phyloP scores from a whole-genome alignment of 2,113 vertebrate species.

The Piprites chloris region DNA sequence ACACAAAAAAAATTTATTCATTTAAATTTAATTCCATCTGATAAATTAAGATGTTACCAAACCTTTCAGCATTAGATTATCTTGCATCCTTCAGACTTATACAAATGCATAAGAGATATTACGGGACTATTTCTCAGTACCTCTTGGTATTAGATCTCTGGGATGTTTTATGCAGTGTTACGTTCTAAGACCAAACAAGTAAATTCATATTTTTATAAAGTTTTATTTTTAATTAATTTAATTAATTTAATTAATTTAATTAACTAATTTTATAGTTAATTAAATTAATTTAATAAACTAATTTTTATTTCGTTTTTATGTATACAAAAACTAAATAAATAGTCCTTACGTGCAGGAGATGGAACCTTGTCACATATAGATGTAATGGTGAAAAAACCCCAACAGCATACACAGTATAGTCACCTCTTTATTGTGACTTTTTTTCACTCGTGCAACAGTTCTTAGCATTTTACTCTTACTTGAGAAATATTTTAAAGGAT shows the following conservation, averaged over 20 bases:
- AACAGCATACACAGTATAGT: background rate
- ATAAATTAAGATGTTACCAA: background rate
- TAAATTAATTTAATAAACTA: no score
- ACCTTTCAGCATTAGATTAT: background rate
- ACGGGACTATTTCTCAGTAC: background rate
- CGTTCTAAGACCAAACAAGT: background rate
- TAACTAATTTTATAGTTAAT: no score
- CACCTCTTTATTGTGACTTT: background rate
- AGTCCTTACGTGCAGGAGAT: background rate
- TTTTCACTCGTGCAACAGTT: background rate
- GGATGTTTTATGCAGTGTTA: background rate
- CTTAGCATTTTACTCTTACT: background rate
- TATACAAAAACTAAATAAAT: background rate
- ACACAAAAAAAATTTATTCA: background rate
- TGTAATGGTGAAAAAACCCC: accelerated
- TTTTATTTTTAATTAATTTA: no score
- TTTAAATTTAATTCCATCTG: background rate
- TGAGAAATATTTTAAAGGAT: background rate
- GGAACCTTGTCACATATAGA: background rate
- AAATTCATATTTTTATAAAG: no score
- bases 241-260: no score
- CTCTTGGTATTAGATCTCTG: background rate
- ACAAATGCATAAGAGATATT: background rate
- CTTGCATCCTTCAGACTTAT: background rate
- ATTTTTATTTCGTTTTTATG: no score